Base-by-base conservation (phyloP, 2,797 vertebrate species). In the Malurus splendens region DNA sequence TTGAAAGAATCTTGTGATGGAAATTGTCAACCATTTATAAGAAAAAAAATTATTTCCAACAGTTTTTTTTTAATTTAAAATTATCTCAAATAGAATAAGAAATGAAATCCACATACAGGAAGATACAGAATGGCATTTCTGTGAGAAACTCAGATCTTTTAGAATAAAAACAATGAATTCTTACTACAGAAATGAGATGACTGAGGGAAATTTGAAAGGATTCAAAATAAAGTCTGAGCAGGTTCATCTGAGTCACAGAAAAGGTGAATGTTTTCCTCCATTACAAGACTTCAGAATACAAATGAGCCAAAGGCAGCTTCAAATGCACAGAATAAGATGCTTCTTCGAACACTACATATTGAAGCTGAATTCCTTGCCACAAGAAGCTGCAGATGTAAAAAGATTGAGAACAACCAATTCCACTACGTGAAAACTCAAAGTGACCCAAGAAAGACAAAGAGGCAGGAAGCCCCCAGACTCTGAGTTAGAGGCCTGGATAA, bases 241-340 rank as follows among this genome's bases (percentile, higher is more conserved):
- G 25, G 36, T 36, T 36, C 36, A 11, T 36, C 36, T 36, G 36
- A 12, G 36, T 36, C 28, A 70, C 7, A 14, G 17, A 86, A n/a
- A 88, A 86, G 25, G 10, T 0, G 2, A 78, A 45, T 4, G 8
- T 36, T 64, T 87, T 84, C 28, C 68, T 81, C 39, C 41, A 23
- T 42, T 25, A 4, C 20, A 52, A 52, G 45, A 45, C 60, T 67
- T 59, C 15, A 76, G 68, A 73, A 9, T 55, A 8, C 48, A 70
- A 66, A 76, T 20, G 28, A 80, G 14, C 32, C 90, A 52, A 55
- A 62, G 15, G 32, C 19, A 91, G 24, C 30, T 79, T 68, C 59
- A 68, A 68, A 64, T 1, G 4, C 54, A 60, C 6, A 73, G 54
- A 79, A 48, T 0, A 0, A 56, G 50, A 81, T 48, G 30, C 7